A percentile compares a stretch with the other conserved stretches of the same genome.
Conservation (phyloP, 2,888 invertebrate species). For the Steromphala cineraria region DNA sequence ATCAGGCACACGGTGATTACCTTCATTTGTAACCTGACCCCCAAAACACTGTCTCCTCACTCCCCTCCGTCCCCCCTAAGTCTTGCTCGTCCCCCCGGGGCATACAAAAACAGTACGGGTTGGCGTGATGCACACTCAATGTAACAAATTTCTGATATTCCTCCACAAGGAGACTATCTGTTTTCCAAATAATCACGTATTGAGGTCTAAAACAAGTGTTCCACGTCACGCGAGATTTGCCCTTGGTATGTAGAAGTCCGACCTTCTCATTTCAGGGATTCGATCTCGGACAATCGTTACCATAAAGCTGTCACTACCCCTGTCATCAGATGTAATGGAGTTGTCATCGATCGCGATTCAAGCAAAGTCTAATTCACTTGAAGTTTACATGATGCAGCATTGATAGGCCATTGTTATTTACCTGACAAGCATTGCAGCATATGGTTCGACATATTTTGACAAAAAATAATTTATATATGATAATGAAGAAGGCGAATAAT, state of each 20-base stretch:
- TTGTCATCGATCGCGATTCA: too few relatives aligned
- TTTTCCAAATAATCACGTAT: neutral
- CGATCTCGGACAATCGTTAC: too few relatives aligned
- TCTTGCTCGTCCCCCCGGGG: neutral
- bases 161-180: neutral
- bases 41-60: neutral
- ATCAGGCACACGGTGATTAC: neutral
- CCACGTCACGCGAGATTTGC: neutral
- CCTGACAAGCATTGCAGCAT: too few relatives aligned
- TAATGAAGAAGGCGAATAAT: too few relatives aligned
- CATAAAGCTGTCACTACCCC: too few relatives aligned
- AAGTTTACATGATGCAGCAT: too few relatives aligned
- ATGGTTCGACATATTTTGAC: too few relatives aligned
- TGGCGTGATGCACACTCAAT: neutral
- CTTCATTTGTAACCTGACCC: slow-evolving; percentile 1
- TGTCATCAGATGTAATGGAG: too few relatives aligned
- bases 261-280: too few relatives aligned
- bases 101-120: neutral
- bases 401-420: too few relatives aligned
- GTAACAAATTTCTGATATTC: slow-evolving; percentile 5
- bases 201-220: neutral
- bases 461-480: too few relatives aligned
- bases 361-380: too few relatives aligned
- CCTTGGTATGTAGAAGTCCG: neutral
- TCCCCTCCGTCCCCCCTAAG: neutral